phyloP scores from a whole-genome alignment of 2,113 vertebrate genomes.

The Emydocephalus ijimae region DNA sequence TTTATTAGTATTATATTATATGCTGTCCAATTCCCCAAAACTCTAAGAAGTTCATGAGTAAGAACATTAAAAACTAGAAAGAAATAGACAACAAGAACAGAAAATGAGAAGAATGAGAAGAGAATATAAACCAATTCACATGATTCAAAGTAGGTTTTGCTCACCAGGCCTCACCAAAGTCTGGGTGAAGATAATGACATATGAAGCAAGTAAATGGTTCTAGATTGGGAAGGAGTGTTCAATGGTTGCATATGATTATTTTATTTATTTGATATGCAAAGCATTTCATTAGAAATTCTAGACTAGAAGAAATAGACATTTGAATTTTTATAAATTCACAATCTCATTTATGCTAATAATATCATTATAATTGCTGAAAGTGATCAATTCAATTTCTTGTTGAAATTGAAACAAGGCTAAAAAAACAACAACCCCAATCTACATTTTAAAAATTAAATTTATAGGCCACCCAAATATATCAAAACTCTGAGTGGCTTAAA shows the following conservation, averaged over 20 bases:
- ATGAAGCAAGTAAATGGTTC: background rate
- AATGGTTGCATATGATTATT: background rate
- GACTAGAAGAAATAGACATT: background rate
- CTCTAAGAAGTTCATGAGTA: background rate
- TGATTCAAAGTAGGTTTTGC: background rate
- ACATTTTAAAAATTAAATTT: background rate
- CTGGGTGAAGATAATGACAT: background rate
- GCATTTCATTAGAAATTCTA: background rate
- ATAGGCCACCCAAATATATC: background rate
- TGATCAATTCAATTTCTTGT: background rate
- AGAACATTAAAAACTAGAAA: background rate
- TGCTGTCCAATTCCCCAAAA: background rate
- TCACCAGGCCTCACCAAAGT: background rate
- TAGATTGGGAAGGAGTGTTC: background rate
- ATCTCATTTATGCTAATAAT: background rate
- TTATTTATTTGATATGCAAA: background rate
- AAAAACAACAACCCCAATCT: background rate
- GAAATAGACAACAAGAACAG: background rate
- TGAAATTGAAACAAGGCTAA: background rate
- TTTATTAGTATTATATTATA: background rate
- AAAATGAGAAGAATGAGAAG: background rate
- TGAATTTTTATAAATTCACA: background rate
- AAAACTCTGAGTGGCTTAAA: background rate
- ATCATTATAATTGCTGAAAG: background rate
- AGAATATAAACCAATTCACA: background rate